Evolutionary conservation across 2,888 invertebrate genomes (phyloP), one percentile per base, ranked within the genome.

Genomic region (Drosophila suboccidentalis): DNA sequence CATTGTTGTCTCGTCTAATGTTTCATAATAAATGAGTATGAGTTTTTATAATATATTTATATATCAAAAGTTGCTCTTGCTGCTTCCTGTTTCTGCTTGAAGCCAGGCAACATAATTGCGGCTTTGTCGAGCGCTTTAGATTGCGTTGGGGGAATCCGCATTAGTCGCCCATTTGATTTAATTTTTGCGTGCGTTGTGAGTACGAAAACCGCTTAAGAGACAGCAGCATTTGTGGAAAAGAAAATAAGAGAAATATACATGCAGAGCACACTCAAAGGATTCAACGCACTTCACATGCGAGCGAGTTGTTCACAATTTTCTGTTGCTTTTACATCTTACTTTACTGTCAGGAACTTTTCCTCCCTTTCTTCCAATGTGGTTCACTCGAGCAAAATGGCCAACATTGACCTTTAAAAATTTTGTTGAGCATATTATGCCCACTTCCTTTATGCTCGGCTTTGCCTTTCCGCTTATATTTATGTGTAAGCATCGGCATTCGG

Each of bases 191-290:
- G 29, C 34, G 15, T n/a, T 15, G 34, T 51, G 17, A 13, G 26
- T 34, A 29, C 55, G 17, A 66, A 71, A 75, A 79, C 46, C 71
- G 73, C 73, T 87, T 83, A 65, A 79, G 66, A 69, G 70, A 60
- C 54, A 71, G 64, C 54, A 71, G 64, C 72, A 60, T 72, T 68
- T 53, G 53, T 67, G 74, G 71, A 69, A 73, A 66, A 65, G 59
- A 59, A 67, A 64, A 71, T n/a, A 22, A 19, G 32, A 17, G 32
- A 19, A 11, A 29, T 5, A 13, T 8, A 13, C 11, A 3, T 43
- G 22, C 8, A n/a, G 22, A 64, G 69, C 65, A 71, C 67, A 72
- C 75, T 75, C 68, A 72, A 80, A 75, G 80, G 85, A 80, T 78
- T 55, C 65, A 58, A 63, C 66, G 43, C 64, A 55, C 53, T 38